A percentile compares a stretch with the other conserved stretches of the same genome.
Evolutionary conservation across 1,140 invertebrate genomes (phyloP).

Genomic region (Tetragonula clypearis): DNA sequence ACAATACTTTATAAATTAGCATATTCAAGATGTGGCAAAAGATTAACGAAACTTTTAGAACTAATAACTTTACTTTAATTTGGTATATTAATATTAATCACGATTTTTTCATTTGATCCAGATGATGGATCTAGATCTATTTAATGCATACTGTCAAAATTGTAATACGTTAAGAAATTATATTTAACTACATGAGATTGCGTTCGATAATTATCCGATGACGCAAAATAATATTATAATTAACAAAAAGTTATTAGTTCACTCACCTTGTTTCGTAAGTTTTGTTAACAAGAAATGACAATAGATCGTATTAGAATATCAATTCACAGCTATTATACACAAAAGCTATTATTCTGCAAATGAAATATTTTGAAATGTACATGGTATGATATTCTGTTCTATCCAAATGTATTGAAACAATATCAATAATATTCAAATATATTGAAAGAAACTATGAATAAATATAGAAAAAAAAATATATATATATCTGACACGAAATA

Average conservation of each 20-base stretch:
- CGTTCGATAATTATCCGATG: neutral
- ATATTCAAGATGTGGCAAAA: conserved; percentile 50
- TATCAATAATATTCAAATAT: conserved; percentile 57
- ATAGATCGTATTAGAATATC: conserved; percentile 42
- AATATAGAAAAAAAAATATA: conserved; percentile 60
- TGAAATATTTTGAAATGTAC: conserved; percentile 50
- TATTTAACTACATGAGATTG: conserved; percentile 3
- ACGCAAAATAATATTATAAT: conserved; percentile 1
- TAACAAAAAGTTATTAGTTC: conserved; percentile 45
- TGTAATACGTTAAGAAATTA: conserved; percentile 20
- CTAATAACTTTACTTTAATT: conserved; percentile 55
- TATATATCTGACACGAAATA: conserved; percentile 57
- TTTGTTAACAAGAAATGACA: conserved; percentile 54
- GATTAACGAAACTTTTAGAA: conserved; percentile 25
- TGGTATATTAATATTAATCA: conserved; percentile 22
- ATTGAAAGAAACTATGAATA: conserved; percentile 54
- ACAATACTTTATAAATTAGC: conserved; percentile 42
- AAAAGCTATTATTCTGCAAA: conserved; percentile 22
- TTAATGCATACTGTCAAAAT: conserved; percentile 31
- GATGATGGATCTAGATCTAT: conserved; percentile 7
- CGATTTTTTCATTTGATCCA: conserved; percentile 16
- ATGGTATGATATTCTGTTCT: conserved; percentile 42
- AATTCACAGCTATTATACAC: conserved; percentile 22
- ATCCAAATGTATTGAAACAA: conserved; percentile 62
- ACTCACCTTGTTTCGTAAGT: conserved; percentile 55